These are phyloP conservation scores for Enteromius anoplus DNA, from an alignment of 2,797 vertebrate species.

Conservation along the genomic window DNA sequence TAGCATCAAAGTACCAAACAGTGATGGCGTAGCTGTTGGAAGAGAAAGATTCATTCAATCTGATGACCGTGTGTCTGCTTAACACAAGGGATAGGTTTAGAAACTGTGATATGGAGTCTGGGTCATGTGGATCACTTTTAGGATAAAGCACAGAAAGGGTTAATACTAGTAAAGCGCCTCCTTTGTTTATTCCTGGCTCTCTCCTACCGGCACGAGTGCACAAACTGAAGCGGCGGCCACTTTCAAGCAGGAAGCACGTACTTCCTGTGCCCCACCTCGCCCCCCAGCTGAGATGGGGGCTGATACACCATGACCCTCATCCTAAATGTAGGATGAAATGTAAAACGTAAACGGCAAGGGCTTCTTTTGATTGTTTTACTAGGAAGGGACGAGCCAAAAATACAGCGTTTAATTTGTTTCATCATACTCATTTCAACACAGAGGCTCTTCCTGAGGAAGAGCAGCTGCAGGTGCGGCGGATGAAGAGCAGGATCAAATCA, in stretches of 20 bases:
- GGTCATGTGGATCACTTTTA: background rate
- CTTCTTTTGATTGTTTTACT: background rate
- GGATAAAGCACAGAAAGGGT: conserved; percentile 17
- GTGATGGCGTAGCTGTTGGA: conserved; percentile 84
- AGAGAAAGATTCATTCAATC: conserved; percentile 42
- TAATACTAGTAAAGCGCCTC: conserved; percentile 51
- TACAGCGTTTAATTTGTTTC: conserved; percentile 18
- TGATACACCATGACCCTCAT: conserved; percentile 40
- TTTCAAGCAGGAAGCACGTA: conserved; percentile 76
- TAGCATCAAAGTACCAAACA: conserved; percentile 95
- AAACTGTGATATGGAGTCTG: background rate
- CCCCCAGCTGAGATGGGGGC: conserved; percentile 66
- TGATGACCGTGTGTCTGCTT: background rate
- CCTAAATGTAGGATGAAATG: conserved; percentile 12
- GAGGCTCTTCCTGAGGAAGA: conserved; percentile 48
- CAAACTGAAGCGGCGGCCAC: conserved; percentile 70
- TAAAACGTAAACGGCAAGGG: conserved; percentile 1
- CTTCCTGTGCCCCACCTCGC: conserved; percentile 76
- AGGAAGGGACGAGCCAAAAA: conserved; percentile 7
- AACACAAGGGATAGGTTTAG: background rate
- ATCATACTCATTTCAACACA: conserved; percentile 35
- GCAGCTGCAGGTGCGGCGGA: conserved; percentile 24
- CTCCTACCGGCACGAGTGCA: conserved; percentile 69
- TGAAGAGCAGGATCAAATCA: conserved; percentile 45
- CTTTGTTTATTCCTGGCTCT: conserved; percentile 78